phyloP scores from a whole-genome alignment of 64 coral and sea anemone species.

The Catalaphyllia jardinei region DNA sequence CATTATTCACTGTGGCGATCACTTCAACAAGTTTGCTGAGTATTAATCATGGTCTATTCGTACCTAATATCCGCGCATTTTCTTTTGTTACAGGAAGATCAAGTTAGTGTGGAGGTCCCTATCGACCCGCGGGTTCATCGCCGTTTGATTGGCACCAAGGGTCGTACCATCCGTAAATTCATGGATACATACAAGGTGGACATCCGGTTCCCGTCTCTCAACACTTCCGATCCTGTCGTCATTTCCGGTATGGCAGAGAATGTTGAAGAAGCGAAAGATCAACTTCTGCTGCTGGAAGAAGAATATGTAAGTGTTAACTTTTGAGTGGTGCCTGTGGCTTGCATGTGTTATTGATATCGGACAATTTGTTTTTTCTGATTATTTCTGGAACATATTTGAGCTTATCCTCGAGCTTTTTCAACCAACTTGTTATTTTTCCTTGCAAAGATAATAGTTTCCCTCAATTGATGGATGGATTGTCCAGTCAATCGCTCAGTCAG shows the following conservation, averaged over 20 bases:
- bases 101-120: constrained; percentile 72
- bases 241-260: constrained; percentile 76
- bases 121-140: constrained; percentile 94
- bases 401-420: no score
- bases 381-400: no score
- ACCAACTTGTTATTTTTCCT: no score
- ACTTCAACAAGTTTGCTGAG: no score
- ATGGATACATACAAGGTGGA: constrained; percentile 96
- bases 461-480: no score
- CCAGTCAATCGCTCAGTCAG: no score
- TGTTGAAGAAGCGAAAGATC: constrained; percentile 92
- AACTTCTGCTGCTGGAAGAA: constrained; percentile 85
- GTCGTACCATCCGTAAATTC: constrained; percentile 79
- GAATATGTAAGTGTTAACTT: constrained; percentile 80
- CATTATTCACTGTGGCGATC: no score
- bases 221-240: constrained; percentile 78
- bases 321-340: not conserved
- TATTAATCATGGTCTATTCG: not conserved
- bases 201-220: constrained; percentile 87
- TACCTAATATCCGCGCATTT: not conserved
- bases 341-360: no score
- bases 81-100: constrained; percentile 70
- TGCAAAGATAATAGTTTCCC: no score
- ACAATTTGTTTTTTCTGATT: no score
- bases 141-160: constrained; percentile 86